Percentiles rank a stretch among this genome's conserved stretches.
phyloP scores from a whole-genome alignment of 1,140 invertebrate genomes.

The Theocolax elegans region DNA sequence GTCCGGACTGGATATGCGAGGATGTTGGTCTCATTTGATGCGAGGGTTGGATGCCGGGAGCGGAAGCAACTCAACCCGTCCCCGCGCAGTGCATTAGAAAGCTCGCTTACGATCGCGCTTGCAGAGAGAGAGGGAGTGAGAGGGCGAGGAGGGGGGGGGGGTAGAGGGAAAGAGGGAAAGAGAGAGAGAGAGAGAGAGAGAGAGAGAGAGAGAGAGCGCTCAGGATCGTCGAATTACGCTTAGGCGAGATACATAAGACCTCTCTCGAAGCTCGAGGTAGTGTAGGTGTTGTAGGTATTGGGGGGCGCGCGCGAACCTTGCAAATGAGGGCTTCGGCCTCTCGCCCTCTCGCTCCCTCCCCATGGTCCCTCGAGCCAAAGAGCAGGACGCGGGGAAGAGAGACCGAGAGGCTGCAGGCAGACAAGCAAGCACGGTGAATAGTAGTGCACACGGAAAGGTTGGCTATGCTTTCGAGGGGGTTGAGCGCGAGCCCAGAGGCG shows the following conservation, averaged over 20 bases:
- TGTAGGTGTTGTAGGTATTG: no score
- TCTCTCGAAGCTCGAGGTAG: constrained; percentile 42
- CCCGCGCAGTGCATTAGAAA: constrained; percentile 19
- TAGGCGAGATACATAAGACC: constrained; percentile 50
- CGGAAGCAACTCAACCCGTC: no score
- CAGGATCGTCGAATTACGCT: constrained; percentile 49
- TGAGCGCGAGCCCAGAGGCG: constrained; percentile 50
- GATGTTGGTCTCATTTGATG: no score
- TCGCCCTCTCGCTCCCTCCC: background rate
- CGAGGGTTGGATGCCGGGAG: no score
- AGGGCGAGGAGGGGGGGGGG: background rate
- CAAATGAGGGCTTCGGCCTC: constrained; percentile 57
- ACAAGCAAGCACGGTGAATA: constrained; percentile 24
- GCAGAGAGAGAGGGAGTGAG: background rate
- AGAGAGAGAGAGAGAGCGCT: no score
- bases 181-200: no score
- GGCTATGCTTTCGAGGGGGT: constrained; percentile 51
- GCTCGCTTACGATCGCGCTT: constrained; percentile 1
- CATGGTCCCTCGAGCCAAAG: no score
- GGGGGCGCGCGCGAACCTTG: constrained; percentile 59
- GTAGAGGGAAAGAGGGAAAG: no score
- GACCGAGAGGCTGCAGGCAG: background rate
- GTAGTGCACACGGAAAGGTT: constrained; percentile 39
- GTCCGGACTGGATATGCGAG: no score
- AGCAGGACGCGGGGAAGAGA: no score